Conservation (phyloP, 2,888 invertebrate species). For the Neelides folsomi region DNA sequence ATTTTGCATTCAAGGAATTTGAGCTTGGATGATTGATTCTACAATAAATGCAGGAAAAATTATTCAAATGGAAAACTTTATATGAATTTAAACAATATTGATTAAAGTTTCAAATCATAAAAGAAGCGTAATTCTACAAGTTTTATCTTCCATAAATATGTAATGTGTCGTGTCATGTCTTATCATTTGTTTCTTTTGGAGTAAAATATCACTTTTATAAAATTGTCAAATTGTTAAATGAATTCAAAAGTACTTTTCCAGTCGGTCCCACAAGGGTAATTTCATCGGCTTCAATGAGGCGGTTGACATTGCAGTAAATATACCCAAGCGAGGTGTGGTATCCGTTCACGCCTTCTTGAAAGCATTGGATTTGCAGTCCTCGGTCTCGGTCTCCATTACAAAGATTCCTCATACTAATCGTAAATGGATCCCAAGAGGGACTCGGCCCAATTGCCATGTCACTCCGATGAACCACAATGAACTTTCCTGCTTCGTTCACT, state of each 20-base stretch:
- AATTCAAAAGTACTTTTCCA: not conserved
- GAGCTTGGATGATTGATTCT: slow-evolving; percentile 18
- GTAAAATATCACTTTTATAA: too few relatives aligned
- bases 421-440: slow-evolving; percentile 44
- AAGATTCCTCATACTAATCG: slow-evolving; percentile 39
- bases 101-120: too few relatives aligned
- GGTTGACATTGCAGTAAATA: slow-evolving; percentile 29
- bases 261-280: not conserved
- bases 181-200: too few relatives aligned
- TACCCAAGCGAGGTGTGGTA: slow-evolving; percentile 32
- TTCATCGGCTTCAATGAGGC: slow-evolving; percentile 15
- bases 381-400: slow-evolving; percentile 42
- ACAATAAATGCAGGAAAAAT: slow-evolving; percentile 4
- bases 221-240: too few relatives aligned
- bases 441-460: slow-evolving; percentile 39
- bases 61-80: not conserved
- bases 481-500: slow-evolving; percentile 37
- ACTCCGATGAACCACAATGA: slow-evolving; percentile 43
- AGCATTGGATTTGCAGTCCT: slow-evolving; percentile 41
- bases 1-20: slow-evolving; percentile 19
- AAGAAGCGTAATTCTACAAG: slow-evolving; percentile 4
- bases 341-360: slow-evolving; percentile 35
- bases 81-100: too few relatives aligned
- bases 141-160: too few relatives aligned
- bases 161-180: too few relatives aligned